A percentile compares a stretch with the other conserved stretches of the same genome.
Evolutionary conservation across 2,797 vertebrate species (phyloP).

Genomic region (Onychomys torridus): DNA sequence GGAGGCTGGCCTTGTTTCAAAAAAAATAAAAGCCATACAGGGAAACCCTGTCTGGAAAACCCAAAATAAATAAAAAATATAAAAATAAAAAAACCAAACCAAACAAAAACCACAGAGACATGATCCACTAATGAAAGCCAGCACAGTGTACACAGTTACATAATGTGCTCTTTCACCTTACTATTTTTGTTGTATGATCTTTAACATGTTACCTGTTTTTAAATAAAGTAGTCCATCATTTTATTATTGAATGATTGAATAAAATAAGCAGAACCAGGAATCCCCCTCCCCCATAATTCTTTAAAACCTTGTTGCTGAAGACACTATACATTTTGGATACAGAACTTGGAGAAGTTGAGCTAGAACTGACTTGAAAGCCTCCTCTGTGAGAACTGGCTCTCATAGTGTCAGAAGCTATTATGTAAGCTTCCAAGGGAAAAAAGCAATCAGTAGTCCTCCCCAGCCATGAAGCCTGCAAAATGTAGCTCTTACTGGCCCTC

Average conservation of each 20-base stretch:
- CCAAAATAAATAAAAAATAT: no score
- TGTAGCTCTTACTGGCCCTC: background rate
- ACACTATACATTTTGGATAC: no score
- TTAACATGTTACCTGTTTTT: slow-evolving; percentile 23
- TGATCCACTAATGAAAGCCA: background rate
- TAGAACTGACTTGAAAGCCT: background rate
- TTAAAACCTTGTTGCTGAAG: background rate
- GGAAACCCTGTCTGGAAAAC: no score
- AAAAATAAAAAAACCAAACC: background rate
- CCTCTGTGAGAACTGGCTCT: background rate
- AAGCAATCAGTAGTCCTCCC: background rate
- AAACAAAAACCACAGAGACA: background rate
- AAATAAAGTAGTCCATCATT: background rate
- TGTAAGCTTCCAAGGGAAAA: background rate
- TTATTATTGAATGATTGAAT: background rate
- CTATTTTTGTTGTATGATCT: slow-evolving; percentile 14
- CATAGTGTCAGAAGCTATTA: background rate
- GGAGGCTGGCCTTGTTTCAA: background rate
- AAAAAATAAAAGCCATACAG: background rate
- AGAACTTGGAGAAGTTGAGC: background rate
- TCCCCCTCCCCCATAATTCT: background rate
- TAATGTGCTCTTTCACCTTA: background rate
- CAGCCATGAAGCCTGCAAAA: background rate
- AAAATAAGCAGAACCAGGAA: background rate
- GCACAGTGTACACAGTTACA: background rate